A percentile compares a stretch with the other conserved stretches of the same genome.
phyloP scores from a whole-genome alignment of 2,888 invertebrate genomes.

The Drosophila acutilabella region DNA sequence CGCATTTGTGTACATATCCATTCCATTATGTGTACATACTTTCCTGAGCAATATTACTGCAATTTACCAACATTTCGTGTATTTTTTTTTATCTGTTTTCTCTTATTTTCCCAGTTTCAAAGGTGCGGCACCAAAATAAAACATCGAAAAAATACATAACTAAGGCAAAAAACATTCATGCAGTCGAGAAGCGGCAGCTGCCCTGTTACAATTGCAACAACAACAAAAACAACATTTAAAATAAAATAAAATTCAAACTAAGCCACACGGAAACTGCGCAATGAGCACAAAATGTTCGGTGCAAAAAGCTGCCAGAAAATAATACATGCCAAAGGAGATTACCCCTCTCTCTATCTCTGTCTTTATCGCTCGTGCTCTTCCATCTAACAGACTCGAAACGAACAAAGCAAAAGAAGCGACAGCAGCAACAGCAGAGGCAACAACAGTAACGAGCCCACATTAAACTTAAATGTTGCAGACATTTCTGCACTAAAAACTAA shows the following conservation, averaged over 20 bases:
- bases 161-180: slow-evolving; percentile 24
- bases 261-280: slow-evolving; percentile 77
- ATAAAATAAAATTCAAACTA: slow-evolving; percentile 62
- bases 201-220: slow-evolving; percentile 28
- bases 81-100: slow-evolving; percentile 1
- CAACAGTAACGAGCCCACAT: slow-evolving; percentile 65
- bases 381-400: slow-evolving; percentile 26
- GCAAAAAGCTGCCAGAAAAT: slow-evolving; percentile 53
- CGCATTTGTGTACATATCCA: not conserved
- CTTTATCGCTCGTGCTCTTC: not conserved
- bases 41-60: slow-evolving; percentile 16
- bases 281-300: slow-evolving; percentile 62
- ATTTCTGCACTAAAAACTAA: slow-evolving; percentile 79
- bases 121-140: slow-evolving; percentile 56
- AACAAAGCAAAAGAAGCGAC: slow-evolving; percentile 54
- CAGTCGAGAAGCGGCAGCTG: slow-evolving; percentile 11
- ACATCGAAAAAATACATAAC: slow-evolving; percentile 27
- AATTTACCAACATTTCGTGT: slow-evolving; percentile 1
- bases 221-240: slow-evolving; percentile 14
- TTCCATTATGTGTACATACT: not conserved
- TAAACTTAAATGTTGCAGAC: slow-evolving; percentile 75
- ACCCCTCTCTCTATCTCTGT: slow-evolving; percentile 9
- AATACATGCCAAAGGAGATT: slow-evolving; percentile 57
- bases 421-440: slow-evolving; percentile 32
- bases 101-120: slow-evolving; percentile 9